phyloP scores from a whole-genome alignment of 2,888 invertebrate genomes.

The Acanthoscelides obtectus region DNA sequence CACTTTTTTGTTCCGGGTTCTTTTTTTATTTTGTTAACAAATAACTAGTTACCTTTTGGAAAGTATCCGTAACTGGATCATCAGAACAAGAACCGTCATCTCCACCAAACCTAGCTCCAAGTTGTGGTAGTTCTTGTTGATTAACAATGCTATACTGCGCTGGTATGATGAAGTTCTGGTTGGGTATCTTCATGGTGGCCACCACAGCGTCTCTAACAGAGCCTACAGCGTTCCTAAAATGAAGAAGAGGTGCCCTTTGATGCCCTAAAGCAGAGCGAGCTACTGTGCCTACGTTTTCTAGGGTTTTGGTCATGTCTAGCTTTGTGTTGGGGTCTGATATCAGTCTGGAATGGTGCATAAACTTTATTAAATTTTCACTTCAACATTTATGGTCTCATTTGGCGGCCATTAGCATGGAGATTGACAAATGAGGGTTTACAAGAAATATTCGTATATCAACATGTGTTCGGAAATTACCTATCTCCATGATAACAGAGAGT shows the following conservation, averaged over 20 bases:
- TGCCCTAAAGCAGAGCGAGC: conserved; percentile 41
- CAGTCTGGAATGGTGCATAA: conserved; percentile 23
- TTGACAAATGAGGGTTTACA: no score
- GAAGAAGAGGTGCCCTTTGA: conserved; percentile 41
- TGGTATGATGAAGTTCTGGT: conserved; percentile 40
- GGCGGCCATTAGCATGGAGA: no score
- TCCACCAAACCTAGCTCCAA: background rate
- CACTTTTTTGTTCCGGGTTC: no score
- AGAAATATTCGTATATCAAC: no score
- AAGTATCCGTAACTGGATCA: conserved; percentile 28
- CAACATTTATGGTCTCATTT: no score
- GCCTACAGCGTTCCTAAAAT: conserved; percentile 40
- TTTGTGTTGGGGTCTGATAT: conserved; percentile 37
- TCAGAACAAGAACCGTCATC: conserved; percentile 2
- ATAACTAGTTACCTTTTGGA: conserved; percentile 28
- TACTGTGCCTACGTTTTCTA: conserved; percentile 41
- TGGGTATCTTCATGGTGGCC: conserved; percentile 39
- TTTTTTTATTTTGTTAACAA: no score
- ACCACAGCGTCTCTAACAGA: conserved; percentile 40
- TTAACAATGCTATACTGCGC: conserved; percentile 40
- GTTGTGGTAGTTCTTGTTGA: background rate
- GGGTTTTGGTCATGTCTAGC: conserved; percentile 42
- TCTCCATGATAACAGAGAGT: no score
- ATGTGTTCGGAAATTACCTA: no score
- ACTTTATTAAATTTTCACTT: no score